Evolutionary conservation across 1,140 invertebrate genomes (phyloP).

Genomic region (Listronotus bonariensis): DNA sequence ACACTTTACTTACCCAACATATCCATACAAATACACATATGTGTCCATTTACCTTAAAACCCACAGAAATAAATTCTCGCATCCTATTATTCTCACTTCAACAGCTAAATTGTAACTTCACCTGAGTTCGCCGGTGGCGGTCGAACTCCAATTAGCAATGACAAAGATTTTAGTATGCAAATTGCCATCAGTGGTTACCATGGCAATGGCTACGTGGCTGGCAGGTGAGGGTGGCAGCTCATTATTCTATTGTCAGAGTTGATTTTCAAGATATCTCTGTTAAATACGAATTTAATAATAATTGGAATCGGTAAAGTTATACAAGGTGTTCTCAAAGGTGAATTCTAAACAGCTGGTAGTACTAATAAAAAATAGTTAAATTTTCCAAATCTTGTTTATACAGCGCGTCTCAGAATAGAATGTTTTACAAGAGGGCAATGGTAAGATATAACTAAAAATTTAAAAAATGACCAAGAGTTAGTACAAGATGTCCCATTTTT

Average conservation of each 20-base stretch:
- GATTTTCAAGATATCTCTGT: conserved; percentile 37
- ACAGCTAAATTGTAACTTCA: conserved; percentile 14
- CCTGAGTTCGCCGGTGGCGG: conserved; percentile 22
- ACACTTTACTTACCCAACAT: conserved; percentile 5
- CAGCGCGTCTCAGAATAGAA: no score
- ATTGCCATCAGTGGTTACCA: conserved; percentile 51
- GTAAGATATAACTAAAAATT: no score
- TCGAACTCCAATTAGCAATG: conserved; percentile 51
- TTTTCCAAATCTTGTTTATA: no score
- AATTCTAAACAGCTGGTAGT: no score
- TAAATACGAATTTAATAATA: conserved; percentile 16
- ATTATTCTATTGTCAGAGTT: conserved; percentile 51
- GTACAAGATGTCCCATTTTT: no score
- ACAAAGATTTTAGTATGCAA: conserved; percentile 55
- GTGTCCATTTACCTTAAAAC: neutral
- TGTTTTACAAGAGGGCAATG: no score
- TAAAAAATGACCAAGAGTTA: no score
- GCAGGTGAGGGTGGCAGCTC: conserved; percentile 47
- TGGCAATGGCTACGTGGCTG: conserved; percentile 45
- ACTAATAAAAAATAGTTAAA: no score
- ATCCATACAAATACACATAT: neutral
- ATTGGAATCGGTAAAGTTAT: neutral
- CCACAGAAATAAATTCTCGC: neutral
- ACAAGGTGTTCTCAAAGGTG: no score
- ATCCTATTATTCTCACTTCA: conserved; percentile 1